A percentile compares a stretch with the other conserved stretches of the same genome.
Conservation (phyloP, 2,888 invertebrate species). For the Oligia fasciuncula region DNA sequence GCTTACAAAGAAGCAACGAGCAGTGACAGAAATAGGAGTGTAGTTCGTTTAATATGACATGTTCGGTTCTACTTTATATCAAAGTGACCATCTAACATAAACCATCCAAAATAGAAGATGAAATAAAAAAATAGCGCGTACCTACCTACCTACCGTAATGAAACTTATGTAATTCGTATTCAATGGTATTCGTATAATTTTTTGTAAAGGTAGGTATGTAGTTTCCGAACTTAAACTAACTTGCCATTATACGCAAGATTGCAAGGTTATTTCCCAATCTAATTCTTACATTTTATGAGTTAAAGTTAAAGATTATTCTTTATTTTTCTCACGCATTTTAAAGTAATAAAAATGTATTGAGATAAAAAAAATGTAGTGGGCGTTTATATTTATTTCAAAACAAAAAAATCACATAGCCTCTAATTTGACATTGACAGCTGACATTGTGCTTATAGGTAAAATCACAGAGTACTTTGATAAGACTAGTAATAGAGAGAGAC, state of each 20-base stretch:
- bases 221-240: no score
- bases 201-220: no score
- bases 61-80: constrained; percentile 4
- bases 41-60: constrained; percentile 25
- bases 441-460: neutral
- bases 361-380: neutral
- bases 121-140: neutral
- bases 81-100: neutral
- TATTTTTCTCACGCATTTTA: neutral
- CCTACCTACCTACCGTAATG: no score
- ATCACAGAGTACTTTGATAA: no score
- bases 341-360: neutral
- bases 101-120: neutral
- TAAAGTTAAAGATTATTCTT: neutral
- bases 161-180: no score
- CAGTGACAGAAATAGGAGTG: constrained; percentile 33
- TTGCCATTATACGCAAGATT: neutral
- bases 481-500: no score
- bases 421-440: constrained; percentile 11
- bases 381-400: neutral
- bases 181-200: no score
- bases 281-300: neutral
- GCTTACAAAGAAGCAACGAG: constrained; percentile 45
- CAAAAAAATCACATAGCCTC: no score
- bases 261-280: neutral